phyloP scores from a whole-genome alignment of 2,888 invertebrate genomes.

The Meliscaeva auricollis region DNA sequence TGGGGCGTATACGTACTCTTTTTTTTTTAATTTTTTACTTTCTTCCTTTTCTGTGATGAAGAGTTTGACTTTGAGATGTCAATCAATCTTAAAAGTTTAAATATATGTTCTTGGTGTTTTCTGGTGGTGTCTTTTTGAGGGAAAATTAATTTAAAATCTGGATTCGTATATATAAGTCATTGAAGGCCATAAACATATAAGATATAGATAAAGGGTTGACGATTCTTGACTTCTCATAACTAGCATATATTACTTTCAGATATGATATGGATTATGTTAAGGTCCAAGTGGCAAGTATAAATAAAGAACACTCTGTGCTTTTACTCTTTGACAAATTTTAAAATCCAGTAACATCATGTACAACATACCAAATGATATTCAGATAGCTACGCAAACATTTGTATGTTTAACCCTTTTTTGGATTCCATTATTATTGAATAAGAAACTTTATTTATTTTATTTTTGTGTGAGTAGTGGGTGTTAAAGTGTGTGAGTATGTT shows the following conservation, averaged over 20 bases:
- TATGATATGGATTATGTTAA: too few relatives aligned
- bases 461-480: not conserved
- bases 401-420: not conserved
- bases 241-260: too few relatives aligned
- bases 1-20: slow-evolving; percentile 41
- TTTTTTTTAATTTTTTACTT: not conserved
- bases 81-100: slow-evolving; percentile 15
- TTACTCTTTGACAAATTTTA: too few relatives aligned
- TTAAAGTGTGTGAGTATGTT: not conserved
- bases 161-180: not conserved
- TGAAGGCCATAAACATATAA: not conserved
- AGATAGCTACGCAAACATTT: not conserved
- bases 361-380: too few relatives aligned
- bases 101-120: slow-evolving; percentile 75
- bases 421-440: not conserved
- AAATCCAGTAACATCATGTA: too few relatives aligned
- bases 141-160: not conserved
- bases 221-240: too few relatives aligned
- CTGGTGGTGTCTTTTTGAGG: slow-evolving; percentile 40
- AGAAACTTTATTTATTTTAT: not conserved
- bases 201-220: not conserved
- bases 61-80: slow-evolving; percentile 10
- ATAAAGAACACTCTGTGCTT: too few relatives aligned
- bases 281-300: too few relatives aligned
- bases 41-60: not conserved